Conservation (phyloP, 2,113 vertebrate genomes). For the Noturus placidus region DNA sequence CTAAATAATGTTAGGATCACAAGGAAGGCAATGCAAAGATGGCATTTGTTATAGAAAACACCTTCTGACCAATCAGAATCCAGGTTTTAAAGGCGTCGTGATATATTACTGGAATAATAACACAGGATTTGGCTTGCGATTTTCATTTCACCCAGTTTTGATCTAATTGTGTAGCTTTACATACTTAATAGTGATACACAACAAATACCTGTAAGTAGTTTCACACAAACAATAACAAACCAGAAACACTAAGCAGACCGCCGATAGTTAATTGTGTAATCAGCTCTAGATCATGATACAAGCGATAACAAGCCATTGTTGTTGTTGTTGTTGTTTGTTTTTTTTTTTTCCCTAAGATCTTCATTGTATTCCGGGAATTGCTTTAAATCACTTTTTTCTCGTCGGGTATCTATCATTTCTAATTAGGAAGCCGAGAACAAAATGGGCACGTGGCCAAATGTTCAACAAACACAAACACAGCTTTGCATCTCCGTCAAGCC, state of each 20-base stretch:
- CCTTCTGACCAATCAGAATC: slow-evolving; percentile 2
- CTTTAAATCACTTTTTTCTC: not conserved
- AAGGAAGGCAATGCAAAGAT: too few relatives aligned
- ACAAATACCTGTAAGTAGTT: not conserved
- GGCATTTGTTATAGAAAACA: not conserved
- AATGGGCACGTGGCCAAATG: not conserved
- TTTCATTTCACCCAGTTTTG: not conserved
- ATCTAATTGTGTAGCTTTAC: not conserved
- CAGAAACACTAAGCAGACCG: not conserved
- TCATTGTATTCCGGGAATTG: not conserved
- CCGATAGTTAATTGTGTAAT: not conserved
- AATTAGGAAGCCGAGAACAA: not conserved
- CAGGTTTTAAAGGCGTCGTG: not conserved
- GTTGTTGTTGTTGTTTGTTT: not conserved
- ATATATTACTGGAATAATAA: not conserved
- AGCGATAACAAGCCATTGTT: not conserved
- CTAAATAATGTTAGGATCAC: too few relatives aligned
- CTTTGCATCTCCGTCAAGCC: not conserved
- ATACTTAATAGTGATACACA: not conserved
- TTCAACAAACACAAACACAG: slow-evolving; percentile 15
- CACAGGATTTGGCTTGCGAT: not conserved
- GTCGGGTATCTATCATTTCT: not conserved
- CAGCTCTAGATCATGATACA: not conserved
- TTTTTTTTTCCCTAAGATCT: not conserved
- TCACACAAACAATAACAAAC: not conserved